Conservation (phyloP, 2,113 vertebrate genomes). For the Melanocharis versteri region DNA sequence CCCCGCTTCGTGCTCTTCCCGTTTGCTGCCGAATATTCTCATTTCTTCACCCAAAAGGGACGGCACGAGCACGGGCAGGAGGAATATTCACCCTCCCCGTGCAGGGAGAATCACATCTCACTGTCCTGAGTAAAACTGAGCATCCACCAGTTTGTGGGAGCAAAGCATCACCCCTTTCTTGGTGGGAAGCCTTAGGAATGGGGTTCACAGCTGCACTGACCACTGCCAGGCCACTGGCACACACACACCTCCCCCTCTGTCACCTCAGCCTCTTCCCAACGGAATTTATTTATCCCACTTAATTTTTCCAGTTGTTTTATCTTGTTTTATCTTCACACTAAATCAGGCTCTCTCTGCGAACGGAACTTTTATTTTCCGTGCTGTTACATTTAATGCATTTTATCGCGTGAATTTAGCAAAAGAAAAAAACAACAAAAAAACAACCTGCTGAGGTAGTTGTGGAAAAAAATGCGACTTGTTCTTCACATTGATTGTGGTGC, state of each 20-base stretch:
- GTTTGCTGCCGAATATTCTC: neutral
- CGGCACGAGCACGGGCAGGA: neutral
- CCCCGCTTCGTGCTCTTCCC: neutral
- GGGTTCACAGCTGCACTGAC: neutral
- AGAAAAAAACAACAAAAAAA: neutral
- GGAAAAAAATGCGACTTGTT: neutral
- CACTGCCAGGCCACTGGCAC: neutral
- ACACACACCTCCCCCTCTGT: neutral
- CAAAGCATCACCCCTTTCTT: neutral
- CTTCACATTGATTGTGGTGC: neutral
- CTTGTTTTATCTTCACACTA: conserved; percentile 41
- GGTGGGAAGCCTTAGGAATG: neutral
- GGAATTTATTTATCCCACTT: neutral
- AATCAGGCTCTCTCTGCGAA: neutral
- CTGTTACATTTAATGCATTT: conserved; percentile 50
- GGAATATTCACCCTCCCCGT: neutral
- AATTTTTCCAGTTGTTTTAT: conserved; percentile 36
- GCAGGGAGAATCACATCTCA: neutral
- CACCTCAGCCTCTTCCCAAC: neutral
- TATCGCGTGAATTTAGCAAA: conserved; percentile 18
- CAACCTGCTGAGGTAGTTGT: neutral
- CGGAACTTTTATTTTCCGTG: conserved; percentile 39
- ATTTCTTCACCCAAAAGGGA: neutral
- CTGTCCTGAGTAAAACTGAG: neutral
- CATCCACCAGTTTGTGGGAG: fast-evolving